These are phyloP conservation scores for Catotricha subobsoleta DNA, from an alignment of 2,888 invertebrate genomes.

Conservation along the genomic window DNA sequence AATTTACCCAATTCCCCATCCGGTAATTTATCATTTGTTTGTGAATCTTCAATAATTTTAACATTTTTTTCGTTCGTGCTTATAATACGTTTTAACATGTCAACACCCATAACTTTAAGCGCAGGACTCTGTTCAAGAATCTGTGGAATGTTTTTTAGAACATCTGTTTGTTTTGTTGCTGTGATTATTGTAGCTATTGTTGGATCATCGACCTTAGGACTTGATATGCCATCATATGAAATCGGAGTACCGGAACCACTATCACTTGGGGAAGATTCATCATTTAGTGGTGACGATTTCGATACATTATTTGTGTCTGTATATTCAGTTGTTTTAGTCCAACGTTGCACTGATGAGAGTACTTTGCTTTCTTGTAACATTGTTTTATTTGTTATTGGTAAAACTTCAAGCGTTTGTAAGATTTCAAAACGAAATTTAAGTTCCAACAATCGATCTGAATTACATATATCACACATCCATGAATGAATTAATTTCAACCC, in stretches of 20 bases:
- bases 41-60: conserved; percentile 2
- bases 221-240: conserved; percentile 23
- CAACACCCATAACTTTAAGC: conserved; percentile 10
- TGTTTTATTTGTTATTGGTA: conserved; percentile 87
- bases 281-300: conserved; percentile 11
- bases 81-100: conserved; percentile 4
- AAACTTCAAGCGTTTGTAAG: conserved; percentile 58
- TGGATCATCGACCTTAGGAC: conserved; percentile 19
- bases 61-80: conserved; percentile 1
- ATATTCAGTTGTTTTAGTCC: conserved; percentile 37
- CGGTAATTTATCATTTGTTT: conserved; percentile 1
- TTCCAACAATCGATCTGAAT: conserved; percentile 8
- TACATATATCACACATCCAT: conserved; percentile 59
- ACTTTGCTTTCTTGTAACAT: conserved; percentile 86
- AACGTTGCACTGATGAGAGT: conserved; percentile 63
- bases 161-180: not conserved
- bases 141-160: conserved; percentile 2
- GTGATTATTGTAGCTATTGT: no score
- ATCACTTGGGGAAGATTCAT: conserved; percentile 13
- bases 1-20: conserved; percentile 3
- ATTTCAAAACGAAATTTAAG: conserved; percentile 41
- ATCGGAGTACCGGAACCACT: conserved; percentile 15
- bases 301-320: conserved; percentile 16
- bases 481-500: conserved; percentile 79
- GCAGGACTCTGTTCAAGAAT: conserved; percentile 9